A percentile compares a stretch with the other conserved stretches of the same genome.
These are phyloP conservation scores for Thinocorus orbignyianus DNA, from an alignment of 2,113 vertebrate genomes.

Conservation along the genomic window DNA sequence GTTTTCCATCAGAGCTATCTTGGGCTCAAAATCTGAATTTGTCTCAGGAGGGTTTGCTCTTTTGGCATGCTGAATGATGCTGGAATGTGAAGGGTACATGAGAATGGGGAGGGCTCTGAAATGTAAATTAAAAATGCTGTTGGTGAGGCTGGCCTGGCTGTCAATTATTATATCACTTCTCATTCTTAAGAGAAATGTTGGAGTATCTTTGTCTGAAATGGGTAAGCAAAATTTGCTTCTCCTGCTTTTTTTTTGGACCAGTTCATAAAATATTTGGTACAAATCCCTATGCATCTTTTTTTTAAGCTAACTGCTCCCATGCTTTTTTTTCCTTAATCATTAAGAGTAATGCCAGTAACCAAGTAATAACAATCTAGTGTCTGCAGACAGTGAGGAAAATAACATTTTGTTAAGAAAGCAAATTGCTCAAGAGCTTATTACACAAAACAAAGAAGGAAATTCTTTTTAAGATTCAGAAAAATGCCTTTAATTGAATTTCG, in stretches of 20 bases:
- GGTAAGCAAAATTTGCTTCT: not conserved
- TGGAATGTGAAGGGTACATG: not conserved
- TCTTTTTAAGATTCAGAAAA: constrained; percentile 17
- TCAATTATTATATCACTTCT: not conserved
- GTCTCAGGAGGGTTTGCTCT: not conserved
- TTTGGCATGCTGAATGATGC: not conserved
- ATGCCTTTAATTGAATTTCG: constrained; percentile 38
- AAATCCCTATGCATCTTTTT: not conserved
- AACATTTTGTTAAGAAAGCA: constrained; percentile 16
- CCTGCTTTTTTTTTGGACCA: not conserved
- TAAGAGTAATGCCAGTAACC: not conserved
- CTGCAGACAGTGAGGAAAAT: not conserved
- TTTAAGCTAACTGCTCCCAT: not conserved
- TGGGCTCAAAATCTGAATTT: not conserved
- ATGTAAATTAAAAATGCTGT: not conserved
- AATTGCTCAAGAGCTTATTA: constrained; percentile 42
- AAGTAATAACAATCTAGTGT: not conserved
- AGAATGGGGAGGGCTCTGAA: not conserved
- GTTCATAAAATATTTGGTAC: not conserved
- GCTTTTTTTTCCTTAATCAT: not conserved
- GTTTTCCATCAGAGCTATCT: not conserved
- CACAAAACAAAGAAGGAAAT: constrained; percentile 21
- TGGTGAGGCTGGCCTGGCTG: not conserved
- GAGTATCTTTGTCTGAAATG: not conserved
- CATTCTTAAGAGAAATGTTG: not conserved